Evolutionary conservation across 2,113 vertebrate species (phyloP), one percentile per base, ranked within the genome.

Genomic region (Menidia beryllina): DNA sequence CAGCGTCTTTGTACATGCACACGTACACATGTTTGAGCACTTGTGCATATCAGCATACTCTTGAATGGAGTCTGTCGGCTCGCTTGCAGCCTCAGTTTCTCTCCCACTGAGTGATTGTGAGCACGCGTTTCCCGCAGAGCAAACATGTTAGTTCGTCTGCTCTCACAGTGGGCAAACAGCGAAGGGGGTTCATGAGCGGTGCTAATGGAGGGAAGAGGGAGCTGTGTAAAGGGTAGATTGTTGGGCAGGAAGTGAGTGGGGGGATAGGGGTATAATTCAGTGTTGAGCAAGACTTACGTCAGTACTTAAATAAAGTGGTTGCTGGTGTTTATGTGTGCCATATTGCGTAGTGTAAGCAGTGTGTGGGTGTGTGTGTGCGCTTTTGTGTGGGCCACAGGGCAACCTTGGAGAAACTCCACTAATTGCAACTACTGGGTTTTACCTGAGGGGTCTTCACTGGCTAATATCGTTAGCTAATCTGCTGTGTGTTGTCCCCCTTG

Each of bases 381-480:
- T 66, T 67, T 52, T 58, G 38, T 14, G 14, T 72, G 60, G 89
- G 83, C 78, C 86, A 88, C 57, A 82, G 88, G 86, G 88, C 84
- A 91, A 89, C 76, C 84, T 90, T 69, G 19, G 72, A 88, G 83
- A 89, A 85, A 72, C 80, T 85, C 62, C 74, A 77, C 91, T 94
- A 94, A 94, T 94, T 94, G 91, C 82, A 69, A 92, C 92, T 88
- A 81, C 88, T 89, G 93, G 91, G 93, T 81, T 91, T 94, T 92
- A 89, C 86, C 72, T 82, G 72, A 70, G 83, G 30, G 87, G 82
- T 87, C 85, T 89, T 87, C 84, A 80, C 84, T 60, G 86, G 86
- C 81, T 92, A 91, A 92, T 93, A 93, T 91, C 91, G 93, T 93
- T 93, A 94, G 89, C 90, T 93, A 92, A 94, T 93, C 87, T 93